Base-by-base conservation (phyloP, 2,888 invertebrate genomes). In the Sinotaia quadrata region DNA sequence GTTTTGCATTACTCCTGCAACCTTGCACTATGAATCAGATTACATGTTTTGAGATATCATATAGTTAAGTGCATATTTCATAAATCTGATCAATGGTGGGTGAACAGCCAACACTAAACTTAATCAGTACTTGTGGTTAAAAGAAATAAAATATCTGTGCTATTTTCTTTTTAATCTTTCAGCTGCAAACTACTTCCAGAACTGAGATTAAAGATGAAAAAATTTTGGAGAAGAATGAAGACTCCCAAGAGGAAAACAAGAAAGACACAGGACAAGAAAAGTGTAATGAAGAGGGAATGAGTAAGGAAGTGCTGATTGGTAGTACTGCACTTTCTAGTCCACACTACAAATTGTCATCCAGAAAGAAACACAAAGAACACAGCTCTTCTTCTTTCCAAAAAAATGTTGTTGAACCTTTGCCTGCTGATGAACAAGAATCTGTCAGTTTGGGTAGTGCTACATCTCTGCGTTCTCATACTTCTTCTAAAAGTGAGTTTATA, bases 361-460 rank as follows among this genome's bases (percentile, higher is more conserved):
- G 29, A 29, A 52, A 66, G n/a, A 37, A 52, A 33, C 52, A 49
- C 10, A 31, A 47, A 29, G 44, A 58, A 41, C 47, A 74, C 37
- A 68, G 74, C n/a, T 47, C 73, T 29, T 76, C 77, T 10, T 75
- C 77, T 10, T 73, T 73, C 61, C 49, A 71, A 4, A 73, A 69
- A 33, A 78, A 77, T 65, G 63, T 67, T 54, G 77, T 78, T 34
- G 68, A 72, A 52, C 78, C 78, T 8, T 31, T 66, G 3, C 33
- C 54, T 18, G 52, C 54, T 27, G 59, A 29, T 41, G 60, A 57
- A 4, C 52, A 49, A 7, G 54, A 33, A 24, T 12, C n/a, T 24
- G 21, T 21, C 7, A 57, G 29, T 44, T 58, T 52, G 10, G 70
- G 67, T 31, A 70, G 70, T 61, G 34, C 49, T 27, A 60, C 49